Evolutionary conservation across 1,140 invertebrate species (phyloP).

Genomic region (Trichonephila inaurata): DNA sequence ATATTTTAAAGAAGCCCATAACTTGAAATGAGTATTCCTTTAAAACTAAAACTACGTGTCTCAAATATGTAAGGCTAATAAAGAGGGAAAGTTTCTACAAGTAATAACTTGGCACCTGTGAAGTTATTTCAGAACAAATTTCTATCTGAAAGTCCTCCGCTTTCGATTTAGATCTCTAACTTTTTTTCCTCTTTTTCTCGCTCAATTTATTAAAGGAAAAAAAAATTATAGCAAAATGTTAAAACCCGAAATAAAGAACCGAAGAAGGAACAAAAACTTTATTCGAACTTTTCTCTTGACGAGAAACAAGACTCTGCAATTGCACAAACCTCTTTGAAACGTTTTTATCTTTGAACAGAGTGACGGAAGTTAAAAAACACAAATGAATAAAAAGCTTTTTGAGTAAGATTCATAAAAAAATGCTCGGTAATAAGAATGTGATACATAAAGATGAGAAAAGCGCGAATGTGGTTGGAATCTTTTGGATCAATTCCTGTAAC

Average conservation of each 20-base stretch:
- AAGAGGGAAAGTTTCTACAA: not conserved
- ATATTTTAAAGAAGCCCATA: not conserved
- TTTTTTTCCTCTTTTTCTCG: not conserved
- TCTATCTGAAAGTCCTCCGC: not conserved
- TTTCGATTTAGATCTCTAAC: not conserved
- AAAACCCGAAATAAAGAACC: not conserved
- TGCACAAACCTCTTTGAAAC: conserved; percentile 11
- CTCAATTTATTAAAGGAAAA: not conserved
- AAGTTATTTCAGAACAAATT: not conserved
- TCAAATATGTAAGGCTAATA: not conserved
- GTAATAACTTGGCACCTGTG: not conserved
- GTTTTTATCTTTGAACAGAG: not conserved
- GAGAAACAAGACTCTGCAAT: not conserved
- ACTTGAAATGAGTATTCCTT: not conserved
- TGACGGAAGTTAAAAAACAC: not conserved
- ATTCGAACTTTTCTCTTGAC: not conserved
- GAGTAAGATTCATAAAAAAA: not conserved
- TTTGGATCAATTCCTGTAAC: not conserved
- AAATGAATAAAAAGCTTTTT: not conserved
- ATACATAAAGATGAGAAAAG: not conserved
- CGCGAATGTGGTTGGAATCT: not conserved
- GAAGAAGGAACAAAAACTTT: not conserved
- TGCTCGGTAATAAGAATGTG: not conserved
- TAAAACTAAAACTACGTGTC: not conserved
- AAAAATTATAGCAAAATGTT: not conserved